A percentile compares a stretch with the other conserved stretches of the same genome.
Conservation (phyloP, 1,140 invertebrate species). For the Platorchestia sp. region DNA sequence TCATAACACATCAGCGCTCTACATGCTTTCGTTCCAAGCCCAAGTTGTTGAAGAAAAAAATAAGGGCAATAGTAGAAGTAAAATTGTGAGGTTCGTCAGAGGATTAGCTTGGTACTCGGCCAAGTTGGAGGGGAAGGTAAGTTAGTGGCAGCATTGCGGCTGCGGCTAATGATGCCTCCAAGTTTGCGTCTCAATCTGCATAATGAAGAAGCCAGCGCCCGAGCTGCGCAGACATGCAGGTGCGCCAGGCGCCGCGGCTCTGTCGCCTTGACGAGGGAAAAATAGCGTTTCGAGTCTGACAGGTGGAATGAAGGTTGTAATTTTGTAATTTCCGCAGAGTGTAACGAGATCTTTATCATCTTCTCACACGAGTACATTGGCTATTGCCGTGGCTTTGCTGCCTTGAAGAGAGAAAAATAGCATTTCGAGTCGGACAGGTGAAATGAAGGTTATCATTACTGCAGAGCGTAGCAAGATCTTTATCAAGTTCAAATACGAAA, state of each 20-base stretch:
- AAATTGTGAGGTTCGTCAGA: background rate
- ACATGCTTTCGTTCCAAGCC: background rate
- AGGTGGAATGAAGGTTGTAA: background rate
- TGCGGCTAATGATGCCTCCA: background rate
- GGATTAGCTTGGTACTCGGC: background rate
- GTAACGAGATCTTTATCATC: background rate
- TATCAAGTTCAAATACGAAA: background rate
- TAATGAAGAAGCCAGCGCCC: background rate
- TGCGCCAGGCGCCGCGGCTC: background rate
- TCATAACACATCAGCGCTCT: background rate
- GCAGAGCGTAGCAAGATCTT: background rate
- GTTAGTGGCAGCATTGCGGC: background rate
- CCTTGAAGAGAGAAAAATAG: background rate
- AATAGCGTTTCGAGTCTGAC: background rate
- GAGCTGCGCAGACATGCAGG: background rate
- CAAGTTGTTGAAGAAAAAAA: background rate
- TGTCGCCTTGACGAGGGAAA: background rate
- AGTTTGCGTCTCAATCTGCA: slow-evolving; percentile 6
- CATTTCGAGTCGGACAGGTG: background rate
- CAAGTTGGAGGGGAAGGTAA: background rate
- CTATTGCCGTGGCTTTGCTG: too few species aligned
- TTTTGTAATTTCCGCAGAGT: background rate
- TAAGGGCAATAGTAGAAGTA: background rate
- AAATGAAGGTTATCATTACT: background rate
- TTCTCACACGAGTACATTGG: too few species aligned